A percentile compares a stretch with the other conserved stretches of the same genome.
These are phyloP conservation scores for Pholis gunnellus DNA, from an alignment of 2,113 vertebrate genomes.

Conservation along the genomic window DNA sequence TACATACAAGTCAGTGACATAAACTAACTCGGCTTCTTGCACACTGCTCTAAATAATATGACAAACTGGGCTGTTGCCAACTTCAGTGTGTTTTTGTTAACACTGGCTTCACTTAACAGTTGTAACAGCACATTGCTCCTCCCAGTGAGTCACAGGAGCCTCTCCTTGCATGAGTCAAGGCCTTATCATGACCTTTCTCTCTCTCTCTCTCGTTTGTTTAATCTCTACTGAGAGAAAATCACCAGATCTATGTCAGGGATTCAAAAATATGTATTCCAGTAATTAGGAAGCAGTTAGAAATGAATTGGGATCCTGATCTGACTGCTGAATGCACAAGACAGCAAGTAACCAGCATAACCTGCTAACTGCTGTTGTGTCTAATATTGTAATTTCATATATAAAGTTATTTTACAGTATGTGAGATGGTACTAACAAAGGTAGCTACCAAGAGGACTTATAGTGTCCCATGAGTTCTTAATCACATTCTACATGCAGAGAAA, in stretches of 20 bases:
- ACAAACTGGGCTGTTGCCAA: background rate
- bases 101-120: background rate
- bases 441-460: background rate
- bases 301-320: background rate
- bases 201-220: background rate
- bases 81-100: background rate
- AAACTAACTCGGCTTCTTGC: background rate
- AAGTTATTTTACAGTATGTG: background rate
- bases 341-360: background rate
- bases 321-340: background rate
- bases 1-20: background rate
- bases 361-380: conserved; percentile 3
- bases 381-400: background rate
- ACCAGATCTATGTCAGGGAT: background rate
- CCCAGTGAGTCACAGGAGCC: conserved; percentile 42
- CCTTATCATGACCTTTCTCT: background rate
- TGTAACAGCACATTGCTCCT: conserved; percentile 14
- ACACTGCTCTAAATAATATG: background rate
- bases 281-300: background rate
- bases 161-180: conserved; percentile 29
- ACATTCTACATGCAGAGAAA: background rate
- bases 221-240: background rate
- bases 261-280: background rate
- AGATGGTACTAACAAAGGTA: background rate
- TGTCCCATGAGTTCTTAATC: background rate